Evolutionary conservation across 2,888 invertebrate genomes (phyloP).

Genomic region (Acleris sparsana): DNA sequence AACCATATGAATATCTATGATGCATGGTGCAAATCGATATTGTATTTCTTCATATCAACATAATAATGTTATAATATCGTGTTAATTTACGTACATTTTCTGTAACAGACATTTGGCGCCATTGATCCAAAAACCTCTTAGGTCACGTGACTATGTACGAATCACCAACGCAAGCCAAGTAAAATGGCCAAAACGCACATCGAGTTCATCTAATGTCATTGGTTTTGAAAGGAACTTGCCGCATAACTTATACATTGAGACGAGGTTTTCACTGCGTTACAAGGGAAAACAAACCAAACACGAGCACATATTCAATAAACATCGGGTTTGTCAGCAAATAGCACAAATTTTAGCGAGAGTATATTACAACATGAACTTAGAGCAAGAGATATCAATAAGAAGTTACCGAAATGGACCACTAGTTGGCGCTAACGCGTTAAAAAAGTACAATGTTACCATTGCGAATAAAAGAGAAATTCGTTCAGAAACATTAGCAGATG

Average conservation of each 20-base stretch:
- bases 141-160: constrained; percentile 84
- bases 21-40: constrained; percentile 46
- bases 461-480: constrained; percentile 30
- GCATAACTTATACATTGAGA: constrained; percentile 75
- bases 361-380: constrained; percentile 74
- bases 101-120: constrained; percentile 82
- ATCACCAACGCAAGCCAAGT: constrained; percentile 83
- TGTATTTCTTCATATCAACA: constrained; percentile 49
- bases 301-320: constrained; percentile 71
- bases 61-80: constrained; percentile 50
- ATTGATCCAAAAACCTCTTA: constrained; percentile 81
- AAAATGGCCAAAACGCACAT: constrained; percentile 84
- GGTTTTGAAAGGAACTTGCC: constrained; percentile 75
- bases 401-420: constrained; percentile 66
- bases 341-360: constrained; percentile 71
- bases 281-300: constrained; percentile 60
- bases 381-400: constrained; percentile 80
- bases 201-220: constrained; percentile 81
- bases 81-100: constrained; percentile 77
- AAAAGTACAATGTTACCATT: constrained; percentile 45
- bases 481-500: constrained; percentile 5
- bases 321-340: constrained; percentile 64
- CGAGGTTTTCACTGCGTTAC: constrained; percentile 59
- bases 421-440: constrained; percentile 65
- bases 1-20: constrained; percentile 51